Conservation (phyloP, 2,888 invertebrate species). For the Auanema freiburgensis region DNA sequence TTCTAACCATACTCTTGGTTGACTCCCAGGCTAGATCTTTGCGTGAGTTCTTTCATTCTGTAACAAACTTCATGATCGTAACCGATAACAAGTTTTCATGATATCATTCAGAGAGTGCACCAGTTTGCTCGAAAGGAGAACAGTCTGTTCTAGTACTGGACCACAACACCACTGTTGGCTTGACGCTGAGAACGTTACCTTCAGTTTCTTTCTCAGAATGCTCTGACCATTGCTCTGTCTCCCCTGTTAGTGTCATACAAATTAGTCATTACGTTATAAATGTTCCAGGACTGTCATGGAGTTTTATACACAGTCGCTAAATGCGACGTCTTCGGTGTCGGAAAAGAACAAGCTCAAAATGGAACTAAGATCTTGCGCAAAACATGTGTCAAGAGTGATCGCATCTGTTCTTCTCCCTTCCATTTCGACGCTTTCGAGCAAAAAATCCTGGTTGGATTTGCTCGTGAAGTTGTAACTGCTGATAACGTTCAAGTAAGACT, state of each 20-base stretch:
- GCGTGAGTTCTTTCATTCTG: no score
- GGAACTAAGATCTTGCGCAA: conserved; percentile 42
- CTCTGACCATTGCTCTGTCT: conserved; percentile 54
- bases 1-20: no score
- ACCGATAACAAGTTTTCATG: no score
- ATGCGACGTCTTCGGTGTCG: conserved; percentile 44
- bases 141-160: conserved; percentile 57
- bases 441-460: conserved; percentile 62
- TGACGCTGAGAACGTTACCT: conserved; percentile 45
- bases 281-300: conserved; percentile 56
- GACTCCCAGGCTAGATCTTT: no score
- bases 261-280: no score
- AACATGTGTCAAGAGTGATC: conserved; percentile 58
- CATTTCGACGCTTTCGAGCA: conserved; percentile 61
- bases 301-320: conserved; percentile 48
- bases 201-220: conserved; percentile 51
- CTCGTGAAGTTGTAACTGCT: conserved; percentile 60
- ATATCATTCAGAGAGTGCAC: no score
- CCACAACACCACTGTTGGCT: conserved; percentile 54
- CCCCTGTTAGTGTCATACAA: conserved; percentile 9
- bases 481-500: conserved; percentile 42
- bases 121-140: no score
- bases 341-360: conserved; percentile 22
- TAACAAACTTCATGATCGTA: no score
- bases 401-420: conserved; percentile 62